Base-by-base conservation (phyloP, 1,140 invertebrate species). In the Macrosteles quadrilineatus region DNA sequence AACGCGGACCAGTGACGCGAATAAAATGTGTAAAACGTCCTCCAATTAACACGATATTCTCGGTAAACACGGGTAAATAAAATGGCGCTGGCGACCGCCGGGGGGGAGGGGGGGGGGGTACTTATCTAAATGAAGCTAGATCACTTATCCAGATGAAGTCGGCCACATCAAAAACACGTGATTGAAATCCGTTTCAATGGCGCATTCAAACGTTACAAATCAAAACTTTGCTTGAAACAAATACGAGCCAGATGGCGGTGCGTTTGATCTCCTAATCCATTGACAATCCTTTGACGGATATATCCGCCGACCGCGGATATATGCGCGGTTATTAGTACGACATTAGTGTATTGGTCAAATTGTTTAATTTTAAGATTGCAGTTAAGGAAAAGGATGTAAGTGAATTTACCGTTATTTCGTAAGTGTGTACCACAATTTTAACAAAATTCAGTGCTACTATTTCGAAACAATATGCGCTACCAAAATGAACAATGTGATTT, bases 71-170 rank as follows among this genome's bases (percentile, higher is more conserved):
- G 23, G 4, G 47, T 21, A 50, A 50, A 50, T 50, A 59, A 59
- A 59, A 59, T 23, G 55, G 55, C 55, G 55, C 6, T 12, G 27
- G 47, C 4, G 4, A 29, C 25, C 2, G 27, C 55, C n/a, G n/a
- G n/a, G n/a, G n/a, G n/a, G n/a, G n/a, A n/a, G n/a, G n/a, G 11
- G 55, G 27, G 4, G 55, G 21, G 21, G 55, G 21, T 59, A 59
- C 55, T 59, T 59, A 59, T 59, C 55, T 59, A 59, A 59, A 59
- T 59, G 55, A 23, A 59, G 55, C 55, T 59, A 59, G 55, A 59
- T 30, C 55, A 59, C 55, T 59, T 59, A 59, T 59, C 55, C 21
- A 27, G 55, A 59, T 59, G 55, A 59, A 59, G 27, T 23, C 12
- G 55, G 9, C 55, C 55, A 59, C 55, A 59, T 59, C 55, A 59